Evolutionary conservation across 2,888 invertebrate genomes (phyloP).

Genomic region (Latheticus oryzae): DNA sequence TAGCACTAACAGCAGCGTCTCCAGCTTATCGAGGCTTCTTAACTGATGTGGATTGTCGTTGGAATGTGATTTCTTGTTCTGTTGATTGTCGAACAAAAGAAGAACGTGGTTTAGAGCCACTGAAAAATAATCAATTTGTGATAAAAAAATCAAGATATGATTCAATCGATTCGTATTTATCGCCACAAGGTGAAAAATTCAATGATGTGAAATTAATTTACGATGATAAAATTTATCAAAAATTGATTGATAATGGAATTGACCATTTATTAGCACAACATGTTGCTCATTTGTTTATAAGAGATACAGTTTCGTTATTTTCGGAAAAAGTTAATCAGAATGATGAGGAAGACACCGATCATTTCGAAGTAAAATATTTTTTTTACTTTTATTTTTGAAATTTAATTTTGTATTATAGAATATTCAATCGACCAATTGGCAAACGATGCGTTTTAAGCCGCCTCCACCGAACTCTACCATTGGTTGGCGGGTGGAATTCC

Average conservation of each 20-base stretch:
- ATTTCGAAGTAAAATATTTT: slow-evolving; percentile 86
- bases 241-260: slow-evolving; percentile 87
- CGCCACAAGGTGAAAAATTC: slow-evolving; percentile 88
- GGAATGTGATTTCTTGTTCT: slow-evolving; percentile 96
- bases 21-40: slow-evolving; percentile 94
- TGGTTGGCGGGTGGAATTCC: slow-evolving; percentile 99
- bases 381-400: slow-evolving; percentile 16
- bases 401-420: slow-evolving; percentile 72
- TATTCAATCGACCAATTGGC: slow-evolving; percentile 99
- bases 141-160: slow-evolving; percentile 97
- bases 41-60: slow-evolving; percentile 96
- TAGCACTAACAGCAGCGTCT: slow-evolving; percentile 96
- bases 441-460: slow-evolving; percentile 98
- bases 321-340: slow-evolving; percentile 95
- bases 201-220: slow-evolving; percentile 94
- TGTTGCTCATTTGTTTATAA: slow-evolving; percentile 97
- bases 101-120: slow-evolving; percentile 84
- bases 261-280: slow-evolving; percentile 95
- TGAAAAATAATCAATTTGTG: slow-evolving; percentile 80
- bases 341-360: slow-evolving; percentile 94
- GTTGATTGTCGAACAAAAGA: slow-evolving; percentile 96
- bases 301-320: slow-evolving; percentile 95
- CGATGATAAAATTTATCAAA: slow-evolving; percentile 84
- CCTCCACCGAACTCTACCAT: slow-evolving; percentile 96
- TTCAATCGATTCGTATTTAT: slow-evolving; percentile 96